phyloP scores from a whole-genome alignment of 2,113 vertebrate genomes.

The Hymenochirus boettgeri region DNA sequence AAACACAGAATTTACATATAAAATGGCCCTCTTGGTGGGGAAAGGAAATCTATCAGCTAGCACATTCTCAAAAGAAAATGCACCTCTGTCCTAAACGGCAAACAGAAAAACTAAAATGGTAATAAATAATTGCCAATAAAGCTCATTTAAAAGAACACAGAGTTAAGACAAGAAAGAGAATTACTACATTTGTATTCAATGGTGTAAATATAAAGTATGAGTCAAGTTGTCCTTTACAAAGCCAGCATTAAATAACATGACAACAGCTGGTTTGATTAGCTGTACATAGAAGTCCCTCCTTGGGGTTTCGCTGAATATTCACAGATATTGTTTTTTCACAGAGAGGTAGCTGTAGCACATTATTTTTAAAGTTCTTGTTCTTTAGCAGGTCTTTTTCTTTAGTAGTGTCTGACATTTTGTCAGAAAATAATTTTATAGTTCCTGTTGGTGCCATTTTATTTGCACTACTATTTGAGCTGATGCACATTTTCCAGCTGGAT shows the following conservation, averaged over 20 bases:
- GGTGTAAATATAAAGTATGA: constrained; percentile 55
- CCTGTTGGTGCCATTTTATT: constrained; percentile 54
- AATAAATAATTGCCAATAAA: constrained; percentile 68
- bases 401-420: constrained; percentile 64
- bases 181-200: constrained; percentile 54
- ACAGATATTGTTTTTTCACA: constrained; percentile 97
- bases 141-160: constrained; percentile 47
- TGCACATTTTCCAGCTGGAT: constrained; percentile 87
- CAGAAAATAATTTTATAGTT: constrained; percentile 66
- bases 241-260: constrained; percentile 82
- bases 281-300: constrained; percentile 86
- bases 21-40: constrained; percentile 46
- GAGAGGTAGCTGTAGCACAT: constrained; percentile 95
- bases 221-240: constrained; percentile 47
- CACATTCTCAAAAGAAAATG: constrained; percentile 77
- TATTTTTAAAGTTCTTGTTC: constrained; percentile 82
- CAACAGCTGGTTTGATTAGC: constrained; percentile 87
- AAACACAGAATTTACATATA: constrained; percentile 64
- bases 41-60: constrained; percentile 59
- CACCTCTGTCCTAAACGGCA: constrained; percentile 62
- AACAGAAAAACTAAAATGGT: constrained; percentile 54
- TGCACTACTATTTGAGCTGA: constrained; percentile 64
- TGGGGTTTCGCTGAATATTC: constrained; percentile 88
- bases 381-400: constrained; percentile 73
- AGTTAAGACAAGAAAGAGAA: constrained; percentile 55